Evolutionary conservation across 1,140 invertebrate species (phyloP), one percentile per base, ranked within the genome.

Genomic region (Littorina saxatilis): DNA sequence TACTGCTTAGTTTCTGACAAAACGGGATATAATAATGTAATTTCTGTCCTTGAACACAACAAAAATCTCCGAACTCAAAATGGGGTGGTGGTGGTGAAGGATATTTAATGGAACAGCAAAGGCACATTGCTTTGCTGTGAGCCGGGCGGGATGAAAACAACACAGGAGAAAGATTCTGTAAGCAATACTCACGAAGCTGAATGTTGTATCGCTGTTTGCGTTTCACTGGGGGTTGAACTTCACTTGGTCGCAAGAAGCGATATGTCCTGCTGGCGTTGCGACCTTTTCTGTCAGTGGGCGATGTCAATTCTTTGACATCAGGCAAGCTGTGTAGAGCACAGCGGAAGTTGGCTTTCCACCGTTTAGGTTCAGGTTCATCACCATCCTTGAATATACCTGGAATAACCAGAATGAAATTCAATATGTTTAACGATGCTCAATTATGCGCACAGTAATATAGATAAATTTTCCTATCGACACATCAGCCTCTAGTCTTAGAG

Each of bases 271-370:
- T 88, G 17, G 88, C 88, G 86, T 90, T 84, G 29, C 74, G 81
- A 11, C 88, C 90, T 52, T 78, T 85, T 47, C 86, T 86, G 27
- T 83, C 75, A 2, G 83, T 72, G 11, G 81, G 58, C 20, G 79
- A 55, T 35, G 75, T 84, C 9, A 88, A 68, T 82, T 90, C 88
- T 43, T 84, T 78, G 7, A 91, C 87, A 80, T 91, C 90, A 9
- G 82, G 80, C 20, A 91, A 81, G 84, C 89, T 91, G 84, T 90
- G 88, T 15, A 91, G 83, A 1, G 91, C 91, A 86, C 90, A 91
- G 23, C 91, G 83, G 73, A 91, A 91, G 55, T 91, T 91, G 1
- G 91, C 91, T 75, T 91, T 91, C 88, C 88, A 91, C 40, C 86
- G 83, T 78, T 89, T 91, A 1, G 88, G 87, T 50, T 88, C 84